Conservation (phyloP, 92 coral and sea anemone species). For the Porites cylindrica region DNA sequence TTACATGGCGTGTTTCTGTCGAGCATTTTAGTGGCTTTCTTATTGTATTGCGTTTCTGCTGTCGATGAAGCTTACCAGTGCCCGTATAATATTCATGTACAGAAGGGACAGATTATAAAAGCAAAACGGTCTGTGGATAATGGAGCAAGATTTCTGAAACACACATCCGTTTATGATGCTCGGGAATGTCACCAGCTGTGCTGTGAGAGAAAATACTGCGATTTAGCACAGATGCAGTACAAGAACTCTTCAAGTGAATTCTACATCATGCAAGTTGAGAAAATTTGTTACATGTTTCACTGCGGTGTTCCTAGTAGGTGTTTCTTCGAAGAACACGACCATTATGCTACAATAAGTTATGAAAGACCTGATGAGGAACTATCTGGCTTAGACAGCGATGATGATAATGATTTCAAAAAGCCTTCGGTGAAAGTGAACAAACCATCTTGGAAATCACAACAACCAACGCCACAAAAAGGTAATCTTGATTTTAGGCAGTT, state of each 20-base stretch:
- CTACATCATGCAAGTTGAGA: slow-evolving; percentile 16
- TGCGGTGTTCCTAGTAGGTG: slow-evolving; percentile 82
- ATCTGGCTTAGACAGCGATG: neutral
- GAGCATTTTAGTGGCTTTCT: slow-evolving; percentile 73
- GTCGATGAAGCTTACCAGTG: slow-evolving; percentile 48
- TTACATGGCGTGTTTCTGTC: slow-evolving; percentile 26
- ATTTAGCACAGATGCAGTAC: slow-evolving; percentile 81
- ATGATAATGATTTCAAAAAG: neutral
- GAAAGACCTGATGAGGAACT: slow-evolving; percentile 44
- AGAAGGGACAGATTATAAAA: slow-evolving; percentile 72
- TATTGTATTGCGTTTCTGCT: slow-evolving; percentile 27
- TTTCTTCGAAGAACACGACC: slow-evolving; percentile 66
- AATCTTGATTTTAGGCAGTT: neutral
- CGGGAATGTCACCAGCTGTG: slow-evolving; percentile 78
- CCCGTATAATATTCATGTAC: slow-evolving; percentile 66
- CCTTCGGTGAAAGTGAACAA: neutral
- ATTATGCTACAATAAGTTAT: slow-evolving; percentile 73
- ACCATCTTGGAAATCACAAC: slow-evolving; percentile 5
- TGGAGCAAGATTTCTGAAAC: slow-evolving; percentile 71
- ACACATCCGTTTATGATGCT: slow-evolving; percentile 42
- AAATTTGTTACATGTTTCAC: slow-evolving; percentile 79
- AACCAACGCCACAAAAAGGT: slow-evolving; percentile 23
- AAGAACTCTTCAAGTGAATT: slow-evolving; percentile 24
- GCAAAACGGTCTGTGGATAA: slow-evolving; percentile 63
- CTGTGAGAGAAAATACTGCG: slow-evolving; percentile 67